These are phyloP conservation scores for Apteryx mantelli DNA, from an alignment of 2,113 vertebrate genomes.

Conservation along the genomic window DNA sequence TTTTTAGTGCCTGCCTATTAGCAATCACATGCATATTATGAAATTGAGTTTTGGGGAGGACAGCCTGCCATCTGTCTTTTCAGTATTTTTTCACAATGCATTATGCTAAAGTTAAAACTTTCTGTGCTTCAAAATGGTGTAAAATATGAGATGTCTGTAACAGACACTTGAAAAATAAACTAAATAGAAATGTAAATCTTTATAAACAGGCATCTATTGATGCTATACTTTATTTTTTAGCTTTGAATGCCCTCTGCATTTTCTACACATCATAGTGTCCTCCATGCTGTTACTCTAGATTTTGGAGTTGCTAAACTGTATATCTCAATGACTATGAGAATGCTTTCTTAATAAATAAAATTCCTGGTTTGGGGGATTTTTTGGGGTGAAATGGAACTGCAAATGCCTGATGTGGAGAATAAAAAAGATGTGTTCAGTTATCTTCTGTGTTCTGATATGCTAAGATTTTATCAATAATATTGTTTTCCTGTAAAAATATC, in stretches of 20 bases:
- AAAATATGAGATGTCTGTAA: conserved; percentile 70
- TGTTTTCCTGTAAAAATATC: conserved; percentile 76
- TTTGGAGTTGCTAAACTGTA: background rate
- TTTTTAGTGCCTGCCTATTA: conserved; percentile 80
- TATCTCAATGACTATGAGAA: conserved; percentile 31
- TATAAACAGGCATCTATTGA: conserved; percentile 35
- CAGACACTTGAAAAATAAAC: conserved; percentile 62
- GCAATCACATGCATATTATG: conserved; percentile 78
- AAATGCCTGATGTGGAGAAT: conserved; percentile 40
- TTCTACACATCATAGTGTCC: background rate
- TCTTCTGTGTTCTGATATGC: conserved; percentile 69
- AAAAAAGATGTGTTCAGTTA: conserved; percentile 63
- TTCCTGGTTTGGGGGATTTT: background rate
- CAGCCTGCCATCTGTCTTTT: conserved; percentile 78
- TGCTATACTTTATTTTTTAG: conserved; percentile 43
- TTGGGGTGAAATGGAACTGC: conserved; percentile 39
- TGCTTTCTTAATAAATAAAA: conserved; percentile 41
- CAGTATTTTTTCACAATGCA: conserved; percentile 60
- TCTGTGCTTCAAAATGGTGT: conserved; percentile 64
- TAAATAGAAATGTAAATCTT: conserved; percentile 64
- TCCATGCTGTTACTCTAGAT: background rate
- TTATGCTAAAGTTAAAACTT: conserved; percentile 73
- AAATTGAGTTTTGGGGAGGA: conserved; percentile 79
- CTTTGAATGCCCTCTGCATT: conserved; percentile 46
- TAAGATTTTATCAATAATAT: conserved; percentile 80